phyloP scores from a whole-genome alignment of 2,113 vertebrate species.

The Benitochromis conjunctus region DNA sequence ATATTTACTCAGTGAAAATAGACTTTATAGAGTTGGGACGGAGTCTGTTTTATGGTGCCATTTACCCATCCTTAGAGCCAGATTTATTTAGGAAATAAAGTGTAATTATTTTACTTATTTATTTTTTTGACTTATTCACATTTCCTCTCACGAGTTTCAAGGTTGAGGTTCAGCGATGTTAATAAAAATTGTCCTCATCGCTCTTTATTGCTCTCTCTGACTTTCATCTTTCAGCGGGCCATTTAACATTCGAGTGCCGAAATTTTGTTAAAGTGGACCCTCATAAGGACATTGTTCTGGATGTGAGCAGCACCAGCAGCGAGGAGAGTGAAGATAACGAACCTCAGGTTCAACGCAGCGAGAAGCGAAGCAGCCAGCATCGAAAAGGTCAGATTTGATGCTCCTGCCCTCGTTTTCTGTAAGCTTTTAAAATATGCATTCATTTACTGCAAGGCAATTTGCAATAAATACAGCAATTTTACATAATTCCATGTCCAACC shows the following conservation, averaged over 20 bases:
- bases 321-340: slow-evolving; percentile 87
- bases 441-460: not conserved
- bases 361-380: slow-evolving; percentile 77
- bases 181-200: not conserved
- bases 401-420: not conserved
- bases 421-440: not conserved
- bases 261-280: slow-evolving; percentile 98
- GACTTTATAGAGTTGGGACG: not conserved
- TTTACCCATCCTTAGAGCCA: not conserved
- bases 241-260: slow-evolving; percentile 95
- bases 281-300: slow-evolving; percentile 96
- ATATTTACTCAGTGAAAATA: not conserved
- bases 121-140: not conserved
- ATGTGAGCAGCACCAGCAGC: slow-evolving; percentile 96
- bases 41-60: not conserved
- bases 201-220: not conserved
- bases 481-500: not conserved
- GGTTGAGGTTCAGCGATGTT: not conserved
- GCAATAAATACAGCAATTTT: not conserved
- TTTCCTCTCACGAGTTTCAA: not conserved
- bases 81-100: not conserved
- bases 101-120: not conserved
- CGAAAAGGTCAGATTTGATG: slow-evolving; percentile 55
- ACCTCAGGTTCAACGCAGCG: slow-evolving; percentile 61
- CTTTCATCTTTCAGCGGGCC: slow-evolving; percentile 79